Evolutionary conservation across 92 coral and sea anemone genomes (phyloP), one percentile per base, ranked within the genome.

Genomic region (Palythoa grandiflora): DNA sequence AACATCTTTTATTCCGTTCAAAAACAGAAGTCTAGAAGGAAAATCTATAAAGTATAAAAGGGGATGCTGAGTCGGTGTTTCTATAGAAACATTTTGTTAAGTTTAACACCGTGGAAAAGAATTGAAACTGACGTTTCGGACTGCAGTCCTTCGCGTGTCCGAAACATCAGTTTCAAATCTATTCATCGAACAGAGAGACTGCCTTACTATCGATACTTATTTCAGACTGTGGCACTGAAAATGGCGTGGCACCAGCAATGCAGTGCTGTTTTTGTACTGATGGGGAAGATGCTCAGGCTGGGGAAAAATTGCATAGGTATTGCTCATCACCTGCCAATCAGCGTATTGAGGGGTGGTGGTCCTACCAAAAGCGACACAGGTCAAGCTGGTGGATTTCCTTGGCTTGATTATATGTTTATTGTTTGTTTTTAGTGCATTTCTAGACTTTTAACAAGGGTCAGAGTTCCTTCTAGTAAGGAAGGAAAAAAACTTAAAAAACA

Each of bases 281-380:
- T 59, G 66, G 66, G 66, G 66, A 59, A 59, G 66, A 59, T 59
- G 66, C 66, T 59, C 66, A 59, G 66, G 66, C 66, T 59, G 66
- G 66, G 66, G 66, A 59, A 59, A 59, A 59, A 59, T 59, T 5
- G 2, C 66, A 59, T 14, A 59, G 5, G 66, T 59, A 12, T 59
- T 59, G 66, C 66, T 60, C 50, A 44, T 44, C 6, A 44, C 50
- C 50, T 44, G 50, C 50, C 5, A 44, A 44, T 44, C 50, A 44
- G 50, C 50, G 6, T 44, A 44, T 44, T 44, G 50, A 44, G 50
- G 50, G 50, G 50, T 44, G 50, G 50, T 60, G 68, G 68, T 60
- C 68, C 68, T 60, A 60, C 68, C 20, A 2, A 60, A 60, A 60
- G 68, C 35, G 35, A 60, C 68, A 60, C 68, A 60, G 68, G 20